phyloP scores from a whole-genome alignment of 2,797 vertebrate species.

The Crenuchus spilurus region DNA sequence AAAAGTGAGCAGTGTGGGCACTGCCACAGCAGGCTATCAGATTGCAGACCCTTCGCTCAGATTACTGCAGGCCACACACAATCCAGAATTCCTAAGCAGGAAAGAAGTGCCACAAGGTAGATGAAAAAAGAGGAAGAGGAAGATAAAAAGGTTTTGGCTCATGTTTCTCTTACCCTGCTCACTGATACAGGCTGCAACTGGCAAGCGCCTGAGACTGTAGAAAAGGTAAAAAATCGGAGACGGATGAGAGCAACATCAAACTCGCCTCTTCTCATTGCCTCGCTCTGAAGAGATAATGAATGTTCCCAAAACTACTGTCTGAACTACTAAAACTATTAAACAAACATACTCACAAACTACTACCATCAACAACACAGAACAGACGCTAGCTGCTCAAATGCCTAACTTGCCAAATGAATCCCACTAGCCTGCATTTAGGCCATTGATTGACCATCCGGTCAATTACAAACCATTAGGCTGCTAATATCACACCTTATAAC shows the following conservation, averaged over 20 bases:
- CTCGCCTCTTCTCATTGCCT: constrained; percentile 61
- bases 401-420: background rate
- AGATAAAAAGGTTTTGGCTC: constrained; percentile 16
- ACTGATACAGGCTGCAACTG: constrained; percentile 67
- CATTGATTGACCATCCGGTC: constrained; percentile 10
- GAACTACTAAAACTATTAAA: background rate
- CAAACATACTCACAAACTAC: background rate
- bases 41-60: constrained; percentile 40
- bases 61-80: constrained; percentile 10
- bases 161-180: constrained; percentile 68
- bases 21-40: background rate
- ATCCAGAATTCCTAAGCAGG: constrained; percentile 47
- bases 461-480: constrained; percentile 11
- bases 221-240: constrained; percentile 71
- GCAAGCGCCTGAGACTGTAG: constrained; percentile 47
- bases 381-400: background rate
- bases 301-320: background rate
- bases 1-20: background rate
- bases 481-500: background rate
- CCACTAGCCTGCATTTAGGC: constrained; percentile 1
- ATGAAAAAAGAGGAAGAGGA: background rate
- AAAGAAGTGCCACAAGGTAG: constrained; percentile 14
- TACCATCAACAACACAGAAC: background rate
- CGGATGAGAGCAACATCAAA: constrained; percentile 64
- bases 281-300: background rate